Evolutionary conservation across 2,888 invertebrate species (phyloP).

Genomic region (Caprella mutica): DNA sequence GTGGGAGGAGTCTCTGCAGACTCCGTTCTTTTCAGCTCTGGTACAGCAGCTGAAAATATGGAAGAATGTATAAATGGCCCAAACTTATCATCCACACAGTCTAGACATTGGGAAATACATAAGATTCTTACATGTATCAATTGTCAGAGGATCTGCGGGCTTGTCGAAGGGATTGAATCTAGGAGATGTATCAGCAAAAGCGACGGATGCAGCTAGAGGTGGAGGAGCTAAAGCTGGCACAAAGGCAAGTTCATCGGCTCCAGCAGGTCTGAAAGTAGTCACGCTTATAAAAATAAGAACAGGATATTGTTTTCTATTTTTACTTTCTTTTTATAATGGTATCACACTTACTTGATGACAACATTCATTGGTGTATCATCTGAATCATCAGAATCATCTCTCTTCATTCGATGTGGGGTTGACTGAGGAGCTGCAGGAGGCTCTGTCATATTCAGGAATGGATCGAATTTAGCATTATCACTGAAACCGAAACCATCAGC

Average conservation of each 20-base stretch:
- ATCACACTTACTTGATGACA: constrained; percentile 36
- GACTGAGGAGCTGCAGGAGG: constrained; percentile 56
- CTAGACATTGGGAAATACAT: background rate
- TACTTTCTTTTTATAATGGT: background rate
- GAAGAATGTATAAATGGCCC: constrained; percentile 31
- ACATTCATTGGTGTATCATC: constrained; percentile 37
- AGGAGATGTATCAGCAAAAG: constrained; percentile 28
- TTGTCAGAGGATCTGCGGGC: constrained; percentile 39
- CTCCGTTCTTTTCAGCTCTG: constrained; percentile 39
- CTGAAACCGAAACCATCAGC: constrained; percentile 52
- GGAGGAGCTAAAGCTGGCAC: constrained; percentile 33
- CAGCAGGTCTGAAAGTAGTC: constrained; percentile 19
- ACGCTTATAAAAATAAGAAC: background rate
- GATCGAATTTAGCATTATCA: constrained; percentile 50
- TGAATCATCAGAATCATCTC: constrained; percentile 37
- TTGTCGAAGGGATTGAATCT: constrained; percentile 36
- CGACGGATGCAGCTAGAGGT: constrained; percentile 35
- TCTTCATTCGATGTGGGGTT: constrained; percentile 49
- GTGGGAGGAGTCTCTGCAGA: constrained; percentile 78
- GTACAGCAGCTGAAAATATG: constrained; percentile 12
- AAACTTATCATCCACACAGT: background rate
- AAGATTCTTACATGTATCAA: constrained; percentile 27
- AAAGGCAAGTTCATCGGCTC: constrained; percentile 35
- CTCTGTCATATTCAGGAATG: constrained; percentile 58
- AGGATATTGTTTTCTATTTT: constrained; percentile 3